Conservation (phyloP, 64 coral and sea anemone genomes). For the Dendronephthya gigantea region DNA sequence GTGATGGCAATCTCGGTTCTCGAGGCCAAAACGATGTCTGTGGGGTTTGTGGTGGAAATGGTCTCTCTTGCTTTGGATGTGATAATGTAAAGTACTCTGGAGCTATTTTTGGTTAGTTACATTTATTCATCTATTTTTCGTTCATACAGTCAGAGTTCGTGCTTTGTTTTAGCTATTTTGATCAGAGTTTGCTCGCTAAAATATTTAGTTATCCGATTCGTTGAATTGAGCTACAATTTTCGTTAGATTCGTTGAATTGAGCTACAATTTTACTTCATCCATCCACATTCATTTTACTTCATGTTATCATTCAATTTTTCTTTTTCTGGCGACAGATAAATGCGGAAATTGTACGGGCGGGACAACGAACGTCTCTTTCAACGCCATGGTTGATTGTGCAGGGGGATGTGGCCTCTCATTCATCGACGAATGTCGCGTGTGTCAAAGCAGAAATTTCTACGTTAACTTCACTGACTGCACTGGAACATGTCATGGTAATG, state of each 20-base stretch:
- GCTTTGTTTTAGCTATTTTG: background rate
- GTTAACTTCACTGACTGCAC: conserved; percentile 50
- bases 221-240: too few species aligned
- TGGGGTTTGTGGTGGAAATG: conserved; percentile 51
- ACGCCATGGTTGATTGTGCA: conserved; percentile 48
- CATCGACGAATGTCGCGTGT: conserved; percentile 18
- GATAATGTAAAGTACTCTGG: conserved; percentile 35
- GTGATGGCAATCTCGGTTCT: too few species aligned
- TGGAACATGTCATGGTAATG: conserved; percentile 47
- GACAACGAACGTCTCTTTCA: conserved; percentile 13
- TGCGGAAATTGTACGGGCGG: conserved; percentile 57
- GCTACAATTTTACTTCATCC: too few species aligned
- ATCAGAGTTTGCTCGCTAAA: too few species aligned
- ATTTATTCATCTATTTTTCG: background rate
- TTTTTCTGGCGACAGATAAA: conserved; percentile 36
- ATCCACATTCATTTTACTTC: too few species aligned
- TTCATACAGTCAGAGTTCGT: background rate
- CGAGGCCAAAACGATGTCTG: conserved; percentile 41
- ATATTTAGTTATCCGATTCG: background rate
- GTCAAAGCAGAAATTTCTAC: conserved; percentile 11
- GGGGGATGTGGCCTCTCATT: conserved; percentile 35
- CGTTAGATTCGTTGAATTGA: too few species aligned
- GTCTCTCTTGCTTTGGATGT: conserved; percentile 35
- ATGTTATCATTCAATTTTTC: background rate
- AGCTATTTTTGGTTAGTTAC: conserved; percentile 37